Conservation (phyloP, 2,797 vertebrate species). For the Sebastes nivosus region DNA sequence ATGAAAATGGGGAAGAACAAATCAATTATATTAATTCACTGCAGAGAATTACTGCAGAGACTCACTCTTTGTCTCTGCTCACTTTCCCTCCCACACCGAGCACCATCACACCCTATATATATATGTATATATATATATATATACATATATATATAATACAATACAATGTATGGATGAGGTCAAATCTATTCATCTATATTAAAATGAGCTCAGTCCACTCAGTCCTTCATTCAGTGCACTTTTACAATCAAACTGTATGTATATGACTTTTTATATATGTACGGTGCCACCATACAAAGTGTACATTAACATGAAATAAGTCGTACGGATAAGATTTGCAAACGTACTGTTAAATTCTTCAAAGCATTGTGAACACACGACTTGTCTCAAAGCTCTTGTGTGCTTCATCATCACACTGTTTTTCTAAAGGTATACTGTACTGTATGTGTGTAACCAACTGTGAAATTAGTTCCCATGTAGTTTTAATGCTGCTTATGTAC, state of each 20-base stretch:
- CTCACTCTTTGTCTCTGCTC: neutral
- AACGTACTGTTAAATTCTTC: neutral
- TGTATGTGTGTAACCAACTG: neutral
- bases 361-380: neutral
- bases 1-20: neutral
- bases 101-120: neutral
- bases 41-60: neutral
- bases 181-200: neutral
- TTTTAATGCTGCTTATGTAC: neutral
- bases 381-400: neutral
- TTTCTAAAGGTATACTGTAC: neutral
- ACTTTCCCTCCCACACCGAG: neutral
- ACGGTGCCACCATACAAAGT: neutral
- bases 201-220: neutral
- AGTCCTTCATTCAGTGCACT: neutral
- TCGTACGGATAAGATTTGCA: neutral
- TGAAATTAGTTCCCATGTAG: neutral
- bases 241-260: neutral
- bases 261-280: neutral
- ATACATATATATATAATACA: too few relatives aligned
- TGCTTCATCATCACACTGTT: neutral
- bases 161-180: neutral
- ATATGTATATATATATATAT: too few relatives aligned
- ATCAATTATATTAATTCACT: neutral
- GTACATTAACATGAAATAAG: neutral